These are phyloP conservation scores for Gymnorhina tibicen DNA, from an alignment of 2,113 vertebrate species.

Conservation along the genomic window DNA sequence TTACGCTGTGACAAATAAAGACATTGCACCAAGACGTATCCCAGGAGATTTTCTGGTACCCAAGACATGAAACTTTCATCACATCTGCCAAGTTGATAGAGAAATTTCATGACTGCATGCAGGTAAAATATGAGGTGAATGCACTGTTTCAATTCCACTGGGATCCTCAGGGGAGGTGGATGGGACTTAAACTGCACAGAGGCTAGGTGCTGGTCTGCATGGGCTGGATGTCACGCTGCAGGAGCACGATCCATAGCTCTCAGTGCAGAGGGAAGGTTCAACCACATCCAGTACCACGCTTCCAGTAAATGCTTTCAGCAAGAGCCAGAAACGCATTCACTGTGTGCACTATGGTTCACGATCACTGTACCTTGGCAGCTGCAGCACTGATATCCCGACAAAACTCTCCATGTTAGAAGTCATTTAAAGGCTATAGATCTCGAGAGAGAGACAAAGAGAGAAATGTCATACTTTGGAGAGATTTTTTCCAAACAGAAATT, in stretches of 20 bases:
- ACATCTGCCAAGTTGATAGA: neutral
- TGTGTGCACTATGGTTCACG: neutral
- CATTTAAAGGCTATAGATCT: slow-evolving; percentile 8
- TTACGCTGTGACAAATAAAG: rapidly evolving
- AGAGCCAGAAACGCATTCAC: neutral
- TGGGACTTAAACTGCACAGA: neutral
- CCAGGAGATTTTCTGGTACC: neutral
- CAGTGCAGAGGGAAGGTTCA: neutral
- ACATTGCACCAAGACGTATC: neutral
- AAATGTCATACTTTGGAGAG: neutral
- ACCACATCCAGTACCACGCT: neutral
- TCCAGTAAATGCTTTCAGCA: neutral
- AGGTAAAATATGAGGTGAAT: neutral
- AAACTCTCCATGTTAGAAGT: neutral
- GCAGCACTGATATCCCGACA: neutral
- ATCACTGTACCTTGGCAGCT: neutral
- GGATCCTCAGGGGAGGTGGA: neutral
- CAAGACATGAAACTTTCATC: neutral
- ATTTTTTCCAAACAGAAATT: neutral
- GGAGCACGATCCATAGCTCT: neutral
- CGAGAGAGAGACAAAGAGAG: neutral
- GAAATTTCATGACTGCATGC: neutral
- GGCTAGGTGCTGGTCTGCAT: neutral
- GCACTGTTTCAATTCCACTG: neutral
- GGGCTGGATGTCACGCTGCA: neutral